These are phyloP conservation scores for Sarotherodon lohbergeri DNA, from an alignment of 2,113 vertebrate species.

Conservation along the genomic window DNA sequence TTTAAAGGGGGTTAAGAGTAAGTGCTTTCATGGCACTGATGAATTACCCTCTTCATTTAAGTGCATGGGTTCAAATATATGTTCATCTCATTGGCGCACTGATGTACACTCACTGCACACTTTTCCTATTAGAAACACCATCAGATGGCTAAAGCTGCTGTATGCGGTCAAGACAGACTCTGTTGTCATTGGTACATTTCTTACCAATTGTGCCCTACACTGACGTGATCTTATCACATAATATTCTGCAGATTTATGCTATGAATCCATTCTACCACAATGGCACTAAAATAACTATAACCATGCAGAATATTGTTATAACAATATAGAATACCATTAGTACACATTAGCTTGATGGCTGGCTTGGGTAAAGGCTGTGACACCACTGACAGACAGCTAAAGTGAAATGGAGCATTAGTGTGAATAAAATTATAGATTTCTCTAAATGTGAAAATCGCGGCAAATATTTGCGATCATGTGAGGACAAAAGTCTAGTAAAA, in stretches of 20 bases:
- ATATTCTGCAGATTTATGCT: not conserved
- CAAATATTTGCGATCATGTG: not conserved
- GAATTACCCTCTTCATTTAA: not conserved
- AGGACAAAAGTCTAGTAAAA: not conserved
- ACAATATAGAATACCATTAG: not conserved
- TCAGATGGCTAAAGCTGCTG: not conserved
- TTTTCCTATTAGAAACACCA: not conserved
- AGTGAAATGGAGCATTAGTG: not conserved
- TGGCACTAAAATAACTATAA: not conserved
- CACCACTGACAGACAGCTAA: not conserved
- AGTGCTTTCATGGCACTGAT: not conserved
- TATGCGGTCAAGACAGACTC: not conserved
- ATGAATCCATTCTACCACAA: not conserved
- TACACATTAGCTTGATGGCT: not conserved
- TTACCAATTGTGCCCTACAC: not conserved
- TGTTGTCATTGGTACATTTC: not conserved
- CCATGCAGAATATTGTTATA: not conserved
- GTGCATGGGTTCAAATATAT: not conserved
- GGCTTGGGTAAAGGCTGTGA: not conserved
- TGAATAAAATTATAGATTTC: not conserved
- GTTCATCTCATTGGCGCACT: not conserved
- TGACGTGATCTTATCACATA: not conserved
- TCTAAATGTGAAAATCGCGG: fast-evolving
- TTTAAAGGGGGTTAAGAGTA: conserved; percentile 1
- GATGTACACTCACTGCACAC: not conserved